Evolutionary conservation across 1,140 invertebrate genomes (phyloP), one percentile per base, ranked within the genome.

Genomic region (Leptinotarsa undecemlineata): DNA sequence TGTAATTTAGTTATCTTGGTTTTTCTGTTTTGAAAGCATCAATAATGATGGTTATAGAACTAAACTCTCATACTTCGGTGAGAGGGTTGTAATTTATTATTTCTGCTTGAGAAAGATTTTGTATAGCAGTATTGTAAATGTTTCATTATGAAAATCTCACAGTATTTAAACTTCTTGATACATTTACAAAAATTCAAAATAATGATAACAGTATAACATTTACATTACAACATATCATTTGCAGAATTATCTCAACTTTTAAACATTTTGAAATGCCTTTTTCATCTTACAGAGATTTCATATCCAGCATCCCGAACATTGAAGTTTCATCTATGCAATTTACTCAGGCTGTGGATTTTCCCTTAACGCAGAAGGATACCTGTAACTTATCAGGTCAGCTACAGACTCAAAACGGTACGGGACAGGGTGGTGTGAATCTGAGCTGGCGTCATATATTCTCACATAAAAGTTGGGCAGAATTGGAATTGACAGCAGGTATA

Each of bases 261-360:
- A 11, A 74, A 20, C 33, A 69, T 8, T 62, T n/a, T 62, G 11
- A 14, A 63, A 8, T 13, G 23, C 67, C 20, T 15, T 19, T 62
- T 66, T 14, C 42, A 75, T 61, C 75, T 88, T 87, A 61, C 77
- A 90, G 90, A 73, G 87, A 87, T 69, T 86, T 85, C 48, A 76
- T 82, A 66, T 84, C 86, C 47, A 81, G 88, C 14, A 87, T 96
- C 79, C 94, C 94, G 19, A 89, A 86, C 68, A 88, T 98, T 76
- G 96, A 98, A 88, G 91, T 98, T 6, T 95, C 92, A 71, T 94
- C 94, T 21, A 96, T 98, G 92, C 93, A 92, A 42, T 93, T 98
- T 81, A 90, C 91, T 47, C 96, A 98, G 83, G 96, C 95, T 0
- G 95, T 98, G 64, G 96, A 99, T 86, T 93, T 95, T 63, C 97